Evolutionary conservation across 2,888 invertebrate species (phyloP), one percentile per base, ranked within the genome.

Genomic region (Hypolimnas misippus): DNA sequence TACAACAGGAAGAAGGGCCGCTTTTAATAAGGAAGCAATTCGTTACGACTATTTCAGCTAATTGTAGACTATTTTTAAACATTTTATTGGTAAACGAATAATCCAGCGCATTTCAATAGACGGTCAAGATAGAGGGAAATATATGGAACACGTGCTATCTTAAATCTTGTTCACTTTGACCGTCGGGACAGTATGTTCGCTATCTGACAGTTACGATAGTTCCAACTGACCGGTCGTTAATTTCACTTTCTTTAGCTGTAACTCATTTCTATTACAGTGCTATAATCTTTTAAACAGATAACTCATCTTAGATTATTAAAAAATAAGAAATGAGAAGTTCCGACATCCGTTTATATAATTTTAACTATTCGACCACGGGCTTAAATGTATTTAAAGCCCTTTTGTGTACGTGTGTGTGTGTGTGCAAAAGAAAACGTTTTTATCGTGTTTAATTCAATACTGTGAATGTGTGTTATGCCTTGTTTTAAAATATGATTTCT

Each of bases 11-110:
- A 77, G 84, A 78, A 82, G 80, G 76, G 76, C 70, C 72, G 68
- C 19, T 46, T 67, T 82, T 71, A 84, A 83, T 80, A 74, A 83
- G 84, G 81, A 85, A 84, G 74, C 72, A 73, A 75, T 79, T 75
- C 70, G 70, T 77, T 69, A 73, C 57, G 67, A 71, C 67, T 65
- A 59, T 68, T 68, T 63, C 61, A 66, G 58, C 42, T 64, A 64
- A 64, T 64, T 64, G 61, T 66, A 56, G 29, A 33, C 55, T 65
- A 65, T 63, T 61, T 63, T 66, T 57, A 54, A 57, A 55, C 51
- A 61, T 42, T 49, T 52, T 44, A 57, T 55, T 61, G 51, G 38
- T 59, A 40, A 59, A 31, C 16, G 42, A 57, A 54, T 54, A 42
- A 50, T 35, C 10, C 25, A 14, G 10, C n/a, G 29, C 12, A 46